A percentile compares a stretch with the other conserved stretches of the same genome.
phyloP scores from a whole-genome alignment of 2,888 invertebrate species.

The Sycophila texana region DNA sequence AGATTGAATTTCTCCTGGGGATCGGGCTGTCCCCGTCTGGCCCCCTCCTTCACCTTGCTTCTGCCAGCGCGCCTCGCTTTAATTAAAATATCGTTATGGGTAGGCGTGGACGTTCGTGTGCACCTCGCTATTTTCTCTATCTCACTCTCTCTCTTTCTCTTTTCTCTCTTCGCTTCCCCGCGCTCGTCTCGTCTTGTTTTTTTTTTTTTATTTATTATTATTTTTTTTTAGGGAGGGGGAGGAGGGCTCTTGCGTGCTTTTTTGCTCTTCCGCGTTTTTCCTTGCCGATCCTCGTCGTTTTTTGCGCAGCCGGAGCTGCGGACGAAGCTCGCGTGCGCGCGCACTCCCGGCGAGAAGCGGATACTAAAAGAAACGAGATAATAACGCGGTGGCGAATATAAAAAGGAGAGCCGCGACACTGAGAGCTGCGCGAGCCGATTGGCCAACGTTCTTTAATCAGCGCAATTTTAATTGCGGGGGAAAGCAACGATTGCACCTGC shows the following conservation, averaged over 20 bases:
- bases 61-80: constrained; percentile 67
- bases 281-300: no score
- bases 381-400: constrained; percentile 56
- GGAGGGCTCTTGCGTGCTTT: no score
- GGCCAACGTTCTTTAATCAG: constrained; percentile 51
- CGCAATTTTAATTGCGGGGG: constrained; percentile 47
- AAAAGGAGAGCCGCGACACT: constrained; percentile 27
- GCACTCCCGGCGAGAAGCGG: constrained; percentile 40
- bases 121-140: constrained; percentile 65
- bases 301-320: no score
- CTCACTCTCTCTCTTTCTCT: constrained; percentile 49
- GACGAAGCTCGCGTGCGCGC: not conserved
- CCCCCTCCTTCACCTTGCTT: constrained; percentile 5
- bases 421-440: constrained; percentile 17
- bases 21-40: constrained; percentile 36
- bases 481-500: constrained; percentile 40
- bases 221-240: no score
- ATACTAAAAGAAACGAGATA: constrained; percentile 61
- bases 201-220: no score
- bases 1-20: constrained; percentile 74
- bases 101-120: constrained; percentile 73
- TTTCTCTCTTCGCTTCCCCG: not conserved
- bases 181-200: not conserved
- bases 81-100: constrained; percentile 76
- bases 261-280: no score